Evolutionary conservation across 1,140 invertebrate species (phyloP).

Genomic region (Tetramorium alpestre): DNA sequence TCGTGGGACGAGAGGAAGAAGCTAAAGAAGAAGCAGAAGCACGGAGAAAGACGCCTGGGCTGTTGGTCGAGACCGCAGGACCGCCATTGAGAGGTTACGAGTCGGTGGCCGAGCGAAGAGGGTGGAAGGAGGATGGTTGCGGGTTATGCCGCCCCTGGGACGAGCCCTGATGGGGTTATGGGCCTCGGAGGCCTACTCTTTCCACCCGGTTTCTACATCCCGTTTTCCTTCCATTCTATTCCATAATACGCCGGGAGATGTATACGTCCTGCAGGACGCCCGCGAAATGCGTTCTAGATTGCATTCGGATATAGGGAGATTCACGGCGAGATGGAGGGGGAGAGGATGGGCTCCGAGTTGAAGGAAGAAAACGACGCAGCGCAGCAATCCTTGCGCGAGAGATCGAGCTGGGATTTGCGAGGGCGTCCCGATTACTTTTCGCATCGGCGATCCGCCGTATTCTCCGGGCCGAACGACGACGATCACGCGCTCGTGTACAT

Average conservation of each 20-base stretch:
- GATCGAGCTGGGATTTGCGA: slow-evolving; percentile 82
- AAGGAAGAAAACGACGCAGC: slow-evolving; percentile 11
- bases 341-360: not conserved
- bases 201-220: slow-evolving; percentile 80
- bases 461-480: slow-evolving; percentile 57
- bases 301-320: slow-evolving; percentile 80
- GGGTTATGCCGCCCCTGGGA: slow-evolving; percentile 83
- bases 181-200: slow-evolving; percentile 85
- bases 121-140: slow-evolving; percentile 51
- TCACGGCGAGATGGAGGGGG: slow-evolving; percentile 50
- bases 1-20: slow-evolving; percentile 44
- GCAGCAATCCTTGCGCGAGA: slow-evolving; percentile 73
- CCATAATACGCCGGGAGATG: slow-evolving; percentile 83
- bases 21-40: not conserved
- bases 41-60: slow-evolving; percentile 31
- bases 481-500: slow-evolving; percentile 39
- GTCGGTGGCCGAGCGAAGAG: slow-evolving; percentile 54
- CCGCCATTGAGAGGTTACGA: slow-evolving; percentile 71
- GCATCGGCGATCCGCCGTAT: slow-evolving; percentile 71
- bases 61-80: slow-evolving; percentile 74
- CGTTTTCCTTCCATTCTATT: slow-evolving; percentile 85
- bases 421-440: slow-evolving; percentile 79
- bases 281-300: slow-evolving; percentile 84
- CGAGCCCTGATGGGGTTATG: slow-evolving; percentile 85
- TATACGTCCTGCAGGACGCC: slow-evolving; percentile 81